Evolutionary conservation across 1,140 invertebrate genomes (phyloP).

Genomic region (Microplitis mediator): DNA sequence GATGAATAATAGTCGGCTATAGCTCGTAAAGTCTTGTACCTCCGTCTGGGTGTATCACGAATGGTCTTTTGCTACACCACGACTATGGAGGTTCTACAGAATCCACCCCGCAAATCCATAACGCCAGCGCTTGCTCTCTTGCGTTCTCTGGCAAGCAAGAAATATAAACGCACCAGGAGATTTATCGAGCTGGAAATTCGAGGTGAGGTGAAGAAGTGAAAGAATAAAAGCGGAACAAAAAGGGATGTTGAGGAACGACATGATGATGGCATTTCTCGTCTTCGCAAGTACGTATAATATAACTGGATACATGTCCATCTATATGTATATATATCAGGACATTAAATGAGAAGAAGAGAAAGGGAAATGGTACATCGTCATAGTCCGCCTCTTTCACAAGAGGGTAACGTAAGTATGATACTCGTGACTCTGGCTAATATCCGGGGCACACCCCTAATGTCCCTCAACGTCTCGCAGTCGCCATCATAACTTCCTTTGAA

Average conservation of each 20-base stretch:
- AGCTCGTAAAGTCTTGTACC: background rate
- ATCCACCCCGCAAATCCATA: constrained; percentile 10
- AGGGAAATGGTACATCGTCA: background rate
- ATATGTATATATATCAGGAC: background rate
- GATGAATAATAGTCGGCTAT: constrained; percentile 10
- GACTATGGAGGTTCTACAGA: background rate
- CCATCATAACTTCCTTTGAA: constrained; percentile 39
- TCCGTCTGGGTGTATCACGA: background rate
- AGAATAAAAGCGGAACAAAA: constrained; percentile 1
- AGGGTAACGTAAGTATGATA: constrained; percentile 26
- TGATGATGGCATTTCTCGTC: background rate
- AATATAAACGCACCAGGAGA: constrained; percentile 26
- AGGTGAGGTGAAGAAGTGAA: constrained; percentile 8
- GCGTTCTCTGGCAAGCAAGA: background rate
- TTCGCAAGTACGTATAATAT: background rate
- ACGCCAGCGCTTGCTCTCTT: constrained; percentile 13
- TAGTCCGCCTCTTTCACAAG: constrained; percentile 24
- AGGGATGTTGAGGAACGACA: background rate
- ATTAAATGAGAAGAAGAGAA: constrained; percentile 11
- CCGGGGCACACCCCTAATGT: constrained; percentile 24
- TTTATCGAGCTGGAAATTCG: constrained; percentile 28
- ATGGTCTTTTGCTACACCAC: background rate
- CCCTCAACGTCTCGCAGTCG: constrained; percentile 25
- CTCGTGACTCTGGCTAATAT: constrained; percentile 32
- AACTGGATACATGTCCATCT: background rate